Conservation (phyloP, 2,888 invertebrate genomes). For the Athalia cordata region DNA sequence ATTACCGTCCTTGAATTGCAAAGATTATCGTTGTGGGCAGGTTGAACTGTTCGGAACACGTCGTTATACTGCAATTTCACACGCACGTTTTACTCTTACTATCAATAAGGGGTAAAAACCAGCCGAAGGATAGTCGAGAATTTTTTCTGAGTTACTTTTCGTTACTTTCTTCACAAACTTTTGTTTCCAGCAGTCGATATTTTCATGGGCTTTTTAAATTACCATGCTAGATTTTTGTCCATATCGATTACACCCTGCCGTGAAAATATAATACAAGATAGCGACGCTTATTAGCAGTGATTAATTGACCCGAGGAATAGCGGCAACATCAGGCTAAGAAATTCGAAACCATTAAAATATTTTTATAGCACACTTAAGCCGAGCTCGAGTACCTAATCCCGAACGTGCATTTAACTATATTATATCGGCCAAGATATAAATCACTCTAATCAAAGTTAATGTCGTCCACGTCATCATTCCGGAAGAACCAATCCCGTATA, state of each 20-base stretch:
- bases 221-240: not conserved
- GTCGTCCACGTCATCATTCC: not conserved
- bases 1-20: slow-evolving; percentile 6
- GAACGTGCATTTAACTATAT: slow-evolving; percentile 29
- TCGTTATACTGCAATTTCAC: slow-evolving; percentile 9
- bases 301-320: slow-evolving; percentile 33
- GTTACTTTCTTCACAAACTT: too few relatives aligned
- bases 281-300: slow-evolving; percentile 32
- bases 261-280: not conserved
- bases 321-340: not conserved
- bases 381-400: slow-evolving; percentile 33
- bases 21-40: slow-evolving; percentile 25
- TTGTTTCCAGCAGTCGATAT: too few relatives aligned
- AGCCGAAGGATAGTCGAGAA: not conserved
- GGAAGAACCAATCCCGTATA: too few relatives aligned
- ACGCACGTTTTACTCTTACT: not conserved
- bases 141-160: too few relatives aligned
- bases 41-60: slow-evolving; percentile 3
- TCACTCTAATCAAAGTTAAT: slow-evolving; percentile 38
- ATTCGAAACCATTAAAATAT: slow-evolving; percentile 25
- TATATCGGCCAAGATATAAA: slow-evolving; percentile 16
- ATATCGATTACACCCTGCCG: not conserved
- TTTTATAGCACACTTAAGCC: slow-evolving; percentile 31
- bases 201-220: not conserved
- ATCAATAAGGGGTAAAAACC: slow-evolving; percentile 12